phyloP scores from a whole-genome alignment of 53 echinoderm and acorn worm species.

The Luidia sarsii region DNA sequence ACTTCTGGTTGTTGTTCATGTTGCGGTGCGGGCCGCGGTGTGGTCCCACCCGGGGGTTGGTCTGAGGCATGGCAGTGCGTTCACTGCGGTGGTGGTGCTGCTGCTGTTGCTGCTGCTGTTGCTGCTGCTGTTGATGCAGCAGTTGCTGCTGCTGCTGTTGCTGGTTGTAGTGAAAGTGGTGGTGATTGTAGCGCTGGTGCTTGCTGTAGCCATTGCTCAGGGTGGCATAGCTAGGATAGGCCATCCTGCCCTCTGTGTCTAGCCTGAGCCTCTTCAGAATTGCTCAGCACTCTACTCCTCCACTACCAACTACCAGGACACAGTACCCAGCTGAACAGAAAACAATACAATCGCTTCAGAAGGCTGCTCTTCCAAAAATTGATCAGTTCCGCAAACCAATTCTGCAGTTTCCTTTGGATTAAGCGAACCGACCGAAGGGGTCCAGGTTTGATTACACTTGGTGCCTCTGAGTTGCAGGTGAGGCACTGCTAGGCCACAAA shows the following conservation, averaged over 20 bases:
- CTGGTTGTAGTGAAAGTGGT: neutral
- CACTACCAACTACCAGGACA: no score
- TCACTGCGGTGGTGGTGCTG: neutral
- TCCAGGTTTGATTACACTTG: no score
- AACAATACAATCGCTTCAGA: no score
- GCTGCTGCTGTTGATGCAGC: neutral
- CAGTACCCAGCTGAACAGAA: no score
- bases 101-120: neutral
- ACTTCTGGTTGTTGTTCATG: slow-evolving; percentile 53
- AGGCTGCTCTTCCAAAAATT: no score
- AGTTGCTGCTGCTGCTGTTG: slow-evolving; percentile 15
- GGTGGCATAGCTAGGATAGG: slow-evolving; percentile 44
- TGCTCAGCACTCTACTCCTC: no score
- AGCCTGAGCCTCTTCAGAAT: neutral
- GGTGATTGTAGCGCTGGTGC: neutral
- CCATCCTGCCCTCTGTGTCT: no score
- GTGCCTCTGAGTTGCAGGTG: no score
- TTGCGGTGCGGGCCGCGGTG: slow-evolving; percentile 47
- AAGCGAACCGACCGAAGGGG: no score
- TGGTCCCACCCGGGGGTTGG: slow-evolving; percentile 31
- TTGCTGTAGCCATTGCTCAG: slow-evolving; percentile 25
- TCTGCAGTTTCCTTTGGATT: no score
- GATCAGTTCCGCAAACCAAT: no score
- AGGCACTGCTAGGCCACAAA: no score
- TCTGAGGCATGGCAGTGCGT: slow-evolving; percentile 36